phyloP scores from a whole-genome alignment of 92 coral and sea anemone species.

The Umimayanthus kanabou region DNA sequence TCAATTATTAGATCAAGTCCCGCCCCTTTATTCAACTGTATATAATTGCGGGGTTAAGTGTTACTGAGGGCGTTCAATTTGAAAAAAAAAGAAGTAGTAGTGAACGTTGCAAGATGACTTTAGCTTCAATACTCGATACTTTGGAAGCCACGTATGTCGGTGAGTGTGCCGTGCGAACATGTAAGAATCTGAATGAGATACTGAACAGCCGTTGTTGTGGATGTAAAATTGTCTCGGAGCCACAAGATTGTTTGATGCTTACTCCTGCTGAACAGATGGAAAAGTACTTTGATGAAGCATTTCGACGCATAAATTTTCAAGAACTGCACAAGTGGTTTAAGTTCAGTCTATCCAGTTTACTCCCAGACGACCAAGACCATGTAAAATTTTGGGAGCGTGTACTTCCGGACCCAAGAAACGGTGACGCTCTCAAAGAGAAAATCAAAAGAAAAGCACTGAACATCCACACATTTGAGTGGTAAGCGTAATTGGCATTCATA shows the following conservation, averaged over 20 bases:
- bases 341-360: neutral
- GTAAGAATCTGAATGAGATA: constrained; percentile 15
- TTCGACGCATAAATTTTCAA: neutral
- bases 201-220: constrained; percentile 18
- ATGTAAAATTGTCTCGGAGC: constrained; percentile 2
- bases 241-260: constrained; percentile 2
- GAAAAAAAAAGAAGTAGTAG: neutral
- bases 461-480: constrained; percentile 15
- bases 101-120: neutral
- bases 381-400: neutral
- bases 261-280: constrained; percentile 17
- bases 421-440: neutral
- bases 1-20: too few species aligned
- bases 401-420: neutral
- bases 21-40: too few species aligned
- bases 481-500: neutral
- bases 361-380: neutral
- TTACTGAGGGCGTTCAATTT: neutral
- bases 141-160: neutral
- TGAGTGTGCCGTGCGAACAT: neutral
- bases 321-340: neutral
- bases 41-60: too few species aligned
- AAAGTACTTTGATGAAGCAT: constrained; percentile 29
- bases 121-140: neutral
- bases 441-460: neutral